Base-by-base conservation (phyloP, 2,797 vertebrate genomes). In the Bradypus variegatus region DNA sequence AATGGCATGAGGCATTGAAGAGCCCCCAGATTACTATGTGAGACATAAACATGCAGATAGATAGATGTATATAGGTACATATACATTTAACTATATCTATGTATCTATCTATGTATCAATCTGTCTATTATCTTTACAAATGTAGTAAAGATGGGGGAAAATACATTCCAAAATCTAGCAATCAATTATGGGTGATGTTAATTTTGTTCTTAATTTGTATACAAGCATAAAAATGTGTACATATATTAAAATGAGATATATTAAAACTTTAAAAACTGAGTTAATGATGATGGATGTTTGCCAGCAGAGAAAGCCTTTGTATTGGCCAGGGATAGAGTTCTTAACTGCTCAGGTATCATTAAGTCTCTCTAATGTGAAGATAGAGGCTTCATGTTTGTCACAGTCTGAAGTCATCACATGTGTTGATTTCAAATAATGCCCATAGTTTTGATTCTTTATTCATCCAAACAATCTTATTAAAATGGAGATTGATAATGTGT, bases 181-280 rank as follows among this genome's bases (percentile, higher is more conserved):
- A 25, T 31, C 92, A 67, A 88, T 85, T 80, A 41, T 33, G 36
- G 19, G 5, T 78, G 31, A 76, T 85, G 92, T 93, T 31, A 70
- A 64, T 70, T 79, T 94, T 91, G 36, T 67, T 65, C 10, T 94
- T 90, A 86, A 67, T 91, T 90, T 94, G 15, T 38, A 33, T 92
- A 12, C n/a, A 86, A 13, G 70, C 87, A 76, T 29, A 85, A 91
- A 85, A 73, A 55, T 77, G 84, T 45, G 23, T 78, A 25, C 7
- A 55, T 60, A 53, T 5, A 67, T 81, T 72, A 81, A 92, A 93
- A 67, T 86, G 48, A 80, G 14, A 55, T 69, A 67, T 33, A 85
- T 53, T 93, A 69, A 88, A 90, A 76, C 38, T 90, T 78, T 55
- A 86, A 77, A 69, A 38, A 67, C 16, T 38, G 55, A 65, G 58